Evolutionary conservation across 2,888 invertebrate genomes (phyloP), one percentile per base, ranked within the genome.

Genomic region (Pheosia gnoma): DNA sequence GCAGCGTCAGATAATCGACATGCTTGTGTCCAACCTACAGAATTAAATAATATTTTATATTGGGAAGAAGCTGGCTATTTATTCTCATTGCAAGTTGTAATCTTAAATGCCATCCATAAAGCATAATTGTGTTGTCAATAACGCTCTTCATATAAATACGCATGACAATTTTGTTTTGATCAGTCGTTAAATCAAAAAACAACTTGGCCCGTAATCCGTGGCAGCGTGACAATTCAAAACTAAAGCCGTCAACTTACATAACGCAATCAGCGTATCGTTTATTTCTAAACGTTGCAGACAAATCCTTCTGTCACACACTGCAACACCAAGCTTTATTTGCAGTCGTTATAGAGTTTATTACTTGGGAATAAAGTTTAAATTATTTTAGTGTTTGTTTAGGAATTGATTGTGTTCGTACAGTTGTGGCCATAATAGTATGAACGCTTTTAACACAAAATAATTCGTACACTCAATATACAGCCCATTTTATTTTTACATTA

Each of bases 251-350:
- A 82, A 82, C 87, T 88, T 86, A 87, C 86, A 88, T 85, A 88
- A 90, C 86, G 85, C 89, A 91, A 91, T 91, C 91, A 91, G 85
- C 85, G 80, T 84, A 85, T 90, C 86, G 88, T 90, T 89, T 88
- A 90, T 88, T 90, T 88, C 87, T 91, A 88, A 90, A 88, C 85
- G 82, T 76, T 84, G 77, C 84, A 87, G 87, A 90, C 90, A 90
- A 91, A 92, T 91, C 91, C 88, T 85, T 84, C 85, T 87, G 88
- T 87, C 89, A 90, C 88, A 88, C 81, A 82, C 77, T 73, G 77
- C 79, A 74, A 72, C 55, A 79, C 86, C 70, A 81, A 60, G n/a
- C 43, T 65, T 57, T 10, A 8, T 9, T 8, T 67, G 57, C 78
- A 60, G 9, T 5, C 49, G 5, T 1, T 11, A 6, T 3, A 9